These are phyloP conservation scores for Nautilus pompilius DNA, from an alignment of 1,140 invertebrate species.

Conservation along the genomic window DNA sequence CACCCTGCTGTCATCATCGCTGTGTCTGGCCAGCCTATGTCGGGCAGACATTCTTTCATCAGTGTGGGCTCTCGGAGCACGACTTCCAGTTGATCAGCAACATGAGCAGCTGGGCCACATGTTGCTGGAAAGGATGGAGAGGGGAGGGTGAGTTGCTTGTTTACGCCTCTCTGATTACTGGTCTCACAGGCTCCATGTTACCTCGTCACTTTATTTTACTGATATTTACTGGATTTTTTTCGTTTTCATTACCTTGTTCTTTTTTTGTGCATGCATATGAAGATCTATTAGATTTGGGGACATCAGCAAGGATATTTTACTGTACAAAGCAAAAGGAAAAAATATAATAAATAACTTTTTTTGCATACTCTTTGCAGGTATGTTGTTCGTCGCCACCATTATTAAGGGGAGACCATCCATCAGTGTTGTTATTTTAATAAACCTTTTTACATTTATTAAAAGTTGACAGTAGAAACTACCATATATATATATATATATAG, in stretches of 20 bases:
- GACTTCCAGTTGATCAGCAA: constrained; percentile 75
- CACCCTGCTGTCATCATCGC: constrained; percentile 84
- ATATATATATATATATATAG: too few relatives aligned
- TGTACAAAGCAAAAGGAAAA: background rate
- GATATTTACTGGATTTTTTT: background rate
- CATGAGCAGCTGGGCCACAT: constrained; percentile 81
- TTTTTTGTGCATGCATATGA: background rate
- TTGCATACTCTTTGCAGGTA: too few relatives aligned
- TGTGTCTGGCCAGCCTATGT: constrained; percentile 71
- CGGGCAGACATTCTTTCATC: constrained; percentile 61
- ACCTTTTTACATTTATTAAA: too few relatives aligned
- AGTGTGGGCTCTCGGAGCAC: constrained; percentile 59
- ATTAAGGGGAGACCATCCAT: too few relatives aligned
- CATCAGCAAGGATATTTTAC: background rate
- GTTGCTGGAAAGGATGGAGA: constrained; percentile 56
- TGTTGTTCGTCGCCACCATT: too few relatives aligned
- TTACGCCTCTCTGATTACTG: background rate
- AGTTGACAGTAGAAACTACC: too few relatives aligned
- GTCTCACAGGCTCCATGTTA: too few relatives aligned
- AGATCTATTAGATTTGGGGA: background rate
- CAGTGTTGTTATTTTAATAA: too few relatives aligned
- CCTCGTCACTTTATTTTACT: background rate
- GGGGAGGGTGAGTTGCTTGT: constrained; percentile 3
- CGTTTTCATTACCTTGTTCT: background rate
- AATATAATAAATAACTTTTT: too few relatives aligned